Percentiles rank a stretch among this genome's conserved stretches.
phyloP scores from a whole-genome alignment of 1,140 invertebrate species.

The Pseudobourletiella spinata region DNA sequence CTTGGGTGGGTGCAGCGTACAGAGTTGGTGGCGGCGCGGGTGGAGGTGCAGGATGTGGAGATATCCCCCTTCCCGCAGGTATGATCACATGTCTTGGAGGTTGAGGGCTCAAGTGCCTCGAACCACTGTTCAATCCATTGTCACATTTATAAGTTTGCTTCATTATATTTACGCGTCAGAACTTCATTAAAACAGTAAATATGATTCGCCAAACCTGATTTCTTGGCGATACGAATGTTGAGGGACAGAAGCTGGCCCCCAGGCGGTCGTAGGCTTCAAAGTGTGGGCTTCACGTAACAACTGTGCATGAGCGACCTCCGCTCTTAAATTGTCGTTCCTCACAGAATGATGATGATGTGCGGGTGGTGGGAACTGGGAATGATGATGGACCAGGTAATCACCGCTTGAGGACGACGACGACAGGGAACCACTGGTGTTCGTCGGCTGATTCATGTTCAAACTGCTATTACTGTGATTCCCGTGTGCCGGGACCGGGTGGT shows the following conservation, averaged over 20 bases:
- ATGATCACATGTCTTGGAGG: constrained; percentile 38
- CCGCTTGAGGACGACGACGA: constrained; percentile 3
- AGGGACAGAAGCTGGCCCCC: constrained; percentile 24
- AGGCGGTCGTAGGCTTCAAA: constrained; percentile 35
- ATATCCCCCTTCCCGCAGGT: constrained; percentile 38
- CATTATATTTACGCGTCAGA: too few species aligned
- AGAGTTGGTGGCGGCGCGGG: constrained; percentile 48
- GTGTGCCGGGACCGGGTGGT: constrained; percentile 8
- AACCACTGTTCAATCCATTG: too few species aligned
- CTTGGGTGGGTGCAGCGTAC: constrained; percentile 51
- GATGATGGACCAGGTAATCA: constrained; percentile 22
- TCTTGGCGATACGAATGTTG: constrained; percentile 32
- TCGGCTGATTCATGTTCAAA: too few species aligned
- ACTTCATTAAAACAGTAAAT: too few species aligned
- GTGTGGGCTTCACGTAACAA: constrained; percentile 43
- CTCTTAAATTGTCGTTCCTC: constrained; percentile 25
- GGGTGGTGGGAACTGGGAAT: constrained; percentile 31
- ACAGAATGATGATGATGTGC: constrained; percentile 32
- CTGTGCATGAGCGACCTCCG: constrained; percentile 27
- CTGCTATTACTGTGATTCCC: neutral
- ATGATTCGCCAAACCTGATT: constrained; percentile 13
- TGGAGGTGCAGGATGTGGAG: constrained; percentile 44
- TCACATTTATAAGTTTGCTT: too few species aligned
- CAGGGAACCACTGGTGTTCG: too few species aligned
- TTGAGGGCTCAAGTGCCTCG: constrained; percentile 46